Conservation (phyloP, 1,140 invertebrate species). For the Hylyphantes graminicola region DNA sequence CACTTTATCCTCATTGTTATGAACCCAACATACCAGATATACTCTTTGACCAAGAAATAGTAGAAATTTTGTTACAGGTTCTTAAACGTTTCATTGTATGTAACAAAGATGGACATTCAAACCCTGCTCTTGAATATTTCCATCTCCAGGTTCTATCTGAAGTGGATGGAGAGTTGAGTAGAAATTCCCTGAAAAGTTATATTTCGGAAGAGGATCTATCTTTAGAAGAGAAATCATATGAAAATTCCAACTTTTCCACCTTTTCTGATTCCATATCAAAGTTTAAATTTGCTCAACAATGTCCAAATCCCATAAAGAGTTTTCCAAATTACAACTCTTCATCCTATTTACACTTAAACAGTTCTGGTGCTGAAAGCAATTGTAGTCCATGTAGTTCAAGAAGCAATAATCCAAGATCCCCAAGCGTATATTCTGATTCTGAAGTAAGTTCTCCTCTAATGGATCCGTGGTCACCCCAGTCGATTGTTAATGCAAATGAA, state of each 20-base stretch:
- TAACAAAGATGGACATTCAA: neutral
- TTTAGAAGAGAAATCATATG: neutral
- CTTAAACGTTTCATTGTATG: slow-evolving; percentile 13
- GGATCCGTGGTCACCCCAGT: neutral
- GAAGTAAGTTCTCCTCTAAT: slow-evolving; percentile 1
- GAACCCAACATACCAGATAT: neutral
- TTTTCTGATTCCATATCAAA: neutral
- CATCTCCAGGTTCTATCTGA: neutral
- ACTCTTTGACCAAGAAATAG: slow-evolving; percentile 20
- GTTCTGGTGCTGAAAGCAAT: slow-evolving; percentile 15
- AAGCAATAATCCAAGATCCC: slow-evolving; percentile 4
- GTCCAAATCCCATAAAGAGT: neutral
- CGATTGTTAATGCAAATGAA: neutral
- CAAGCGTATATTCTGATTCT: slow-evolving; percentile 1
- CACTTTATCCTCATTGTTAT: slow-evolving; percentile 27
- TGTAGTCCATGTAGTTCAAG: slow-evolving; percentile 15
- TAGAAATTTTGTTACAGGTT: slow-evolving; percentile 1
- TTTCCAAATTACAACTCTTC: neutral
- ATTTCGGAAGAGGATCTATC: neutral
- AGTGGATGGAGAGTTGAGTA: neutral
- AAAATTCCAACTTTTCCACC: neutral
- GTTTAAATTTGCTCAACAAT: neutral
- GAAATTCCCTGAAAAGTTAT: neutral
- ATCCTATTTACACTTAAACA: neutral
- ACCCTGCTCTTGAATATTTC: neutral